Base-by-base conservation (phyloP, 2,797 vertebrate genomes). In the Protonibea diacanthus region DNA sequence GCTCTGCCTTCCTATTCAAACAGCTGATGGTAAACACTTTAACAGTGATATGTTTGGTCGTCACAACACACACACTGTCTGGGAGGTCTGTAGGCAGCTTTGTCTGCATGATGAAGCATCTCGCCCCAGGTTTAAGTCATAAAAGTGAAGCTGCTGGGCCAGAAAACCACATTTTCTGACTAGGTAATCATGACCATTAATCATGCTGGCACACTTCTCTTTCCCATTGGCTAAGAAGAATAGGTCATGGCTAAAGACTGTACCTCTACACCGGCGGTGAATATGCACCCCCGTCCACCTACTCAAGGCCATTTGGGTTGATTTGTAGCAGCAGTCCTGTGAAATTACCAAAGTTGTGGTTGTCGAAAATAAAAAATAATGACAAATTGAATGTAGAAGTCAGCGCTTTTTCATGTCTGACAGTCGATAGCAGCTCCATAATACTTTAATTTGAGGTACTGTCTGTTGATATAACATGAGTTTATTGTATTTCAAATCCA, bases 101-200 rank as follows among this genome's bases (percentile, higher is more conserved):
- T 60, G 80, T 71, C 59, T 63, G 78, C 80, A 86, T 92, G 93
- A 95, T 91, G 76, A 87, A 94, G 89, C 75, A 80, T 93, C 90
- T 93, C 78, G 86, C 90, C 90, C 76, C 93, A 33, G 92, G 94
- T 95, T 95, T 91, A 93, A 95, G 95, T 94, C 95, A 95, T 94
- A 94, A 95, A 95, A 95, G 89, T 94, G 90, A 91, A 94, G 94
- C 93, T 92, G 94, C 83, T 94, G 87, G 90, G 91, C 90, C 94
- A 94, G 95, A 94, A 96, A 97, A 94, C 86, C 94, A 94, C 94
- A 96, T 94, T 94, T 94, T 96, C 94, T 83, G 93, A 94, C 91
- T 83, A 95, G 91, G 93, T 96, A 95, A 97, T 97, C 95, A 94
- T 86, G 93, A 94, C 89, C 95, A 96, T 97, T 96, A 95, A 96